Conservation (phyloP, 2,797 vertebrate species). For the Siniperca undulata region DNA sequence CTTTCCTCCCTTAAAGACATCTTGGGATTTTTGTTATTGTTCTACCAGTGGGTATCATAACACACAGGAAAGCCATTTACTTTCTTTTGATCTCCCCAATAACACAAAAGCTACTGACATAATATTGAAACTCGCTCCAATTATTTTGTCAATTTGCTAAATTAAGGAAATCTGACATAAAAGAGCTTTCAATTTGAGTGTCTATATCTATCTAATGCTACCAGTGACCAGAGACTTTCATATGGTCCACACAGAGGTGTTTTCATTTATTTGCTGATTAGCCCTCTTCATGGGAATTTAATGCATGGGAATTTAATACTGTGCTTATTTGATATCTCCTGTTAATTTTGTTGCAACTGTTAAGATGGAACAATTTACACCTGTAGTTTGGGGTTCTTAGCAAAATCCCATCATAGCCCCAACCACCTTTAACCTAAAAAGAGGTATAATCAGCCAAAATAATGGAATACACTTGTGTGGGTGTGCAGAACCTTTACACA, state of each 20-base stretch:
- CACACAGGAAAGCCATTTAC: slow-evolving; percentile 44
- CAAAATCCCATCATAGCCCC: slow-evolving; percentile 14
- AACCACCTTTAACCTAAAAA: slow-evolving; percentile 6
- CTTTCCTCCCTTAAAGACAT: slow-evolving; percentile 40
- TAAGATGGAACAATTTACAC: slow-evolving; percentile 3
- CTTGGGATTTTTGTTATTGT: slow-evolving; percentile 49
- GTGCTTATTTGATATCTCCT: not conserved
- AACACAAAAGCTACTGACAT: slow-evolving; percentile 26
- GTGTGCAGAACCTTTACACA: slow-evolving; percentile 7
- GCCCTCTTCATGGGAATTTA: no score
- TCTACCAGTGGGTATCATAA: slow-evolving; percentile 36
- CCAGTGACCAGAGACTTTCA: not conserved
- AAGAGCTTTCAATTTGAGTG: slow-evolving; percentile 34
- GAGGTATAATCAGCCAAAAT: slow-evolving; percentile 1
- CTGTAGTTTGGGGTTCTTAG: slow-evolving; percentile 6
- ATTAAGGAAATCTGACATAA: slow-evolving; percentile 35
- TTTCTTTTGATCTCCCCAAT: slow-evolving; percentile 50
- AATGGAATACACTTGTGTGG: not conserved
- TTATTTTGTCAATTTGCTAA: slow-evolving; percentile 52
- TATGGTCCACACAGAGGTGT: not conserved
- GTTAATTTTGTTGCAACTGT: not conserved
- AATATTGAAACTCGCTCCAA: slow-evolving; percentile 10
- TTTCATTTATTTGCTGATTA: no score
- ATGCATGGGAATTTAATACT: not conserved
- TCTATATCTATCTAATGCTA: not conserved